Evolutionary conservation across 2,797 vertebrate genomes (phyloP), one percentile per base, ranked within the genome.

Genomic region (Clarias fuscus): DNA sequence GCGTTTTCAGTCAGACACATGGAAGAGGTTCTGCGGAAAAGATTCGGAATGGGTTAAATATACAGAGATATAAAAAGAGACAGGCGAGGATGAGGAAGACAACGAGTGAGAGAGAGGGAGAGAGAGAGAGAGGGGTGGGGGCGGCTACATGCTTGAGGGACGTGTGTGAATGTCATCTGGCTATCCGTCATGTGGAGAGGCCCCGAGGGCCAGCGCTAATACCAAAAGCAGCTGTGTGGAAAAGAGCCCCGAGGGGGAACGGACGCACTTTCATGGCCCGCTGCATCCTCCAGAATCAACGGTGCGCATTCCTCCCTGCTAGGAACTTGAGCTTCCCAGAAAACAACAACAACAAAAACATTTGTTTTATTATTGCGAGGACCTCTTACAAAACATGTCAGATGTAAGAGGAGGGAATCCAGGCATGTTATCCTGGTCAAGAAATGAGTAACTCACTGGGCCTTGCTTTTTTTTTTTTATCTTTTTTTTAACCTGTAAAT

Each of bases 181-280:
- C 90, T 90, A 93, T 95, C 92, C 86, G 91, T 95, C 93, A 94
- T 89, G 87, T 88, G 88, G 70, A 81, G 81, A 91, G 92, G 88
- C 90, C 88, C 88, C 30, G 40, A 85, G 91, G 89, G 91, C 90
- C 88, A 82, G 86, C 33, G 89, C 88, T 95, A 93, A 96, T 95
- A 92, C 92, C 88, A 89, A 95, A 95, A 95, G 92, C 95, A 96
- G 95, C 94, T 96, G 94, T 90, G 85, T 86, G 92, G 87, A 93
- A 91, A 90, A 90, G 90, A 89, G 87, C 91, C 90, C 92, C 88
- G 85, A 91, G 92, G 92, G 92, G 90, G 76, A 73, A 90, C 83
- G 58, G 87, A 67, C 88, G 48, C 80, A 90, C 91, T 92, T 91
- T 93, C 90, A 92, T 91, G 91, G 93, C 91, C 91, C 88, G n/a